Conservation (phyloP, 2,797 vertebrate species). For the Amblyraja radiata region DNA sequence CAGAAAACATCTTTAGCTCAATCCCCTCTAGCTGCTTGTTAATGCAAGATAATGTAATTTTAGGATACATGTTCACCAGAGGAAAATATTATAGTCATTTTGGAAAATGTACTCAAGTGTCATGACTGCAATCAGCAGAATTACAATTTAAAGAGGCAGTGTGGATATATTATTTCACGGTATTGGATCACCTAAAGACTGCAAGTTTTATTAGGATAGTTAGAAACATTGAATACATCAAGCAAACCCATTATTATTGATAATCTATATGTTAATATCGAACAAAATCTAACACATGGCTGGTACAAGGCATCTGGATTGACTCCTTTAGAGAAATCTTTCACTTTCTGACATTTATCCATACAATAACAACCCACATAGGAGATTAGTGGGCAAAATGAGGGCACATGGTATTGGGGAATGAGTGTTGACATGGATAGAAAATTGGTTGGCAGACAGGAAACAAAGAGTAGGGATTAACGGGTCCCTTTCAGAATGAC, state of each 20-base stretch:
- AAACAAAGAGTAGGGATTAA: too few species aligned
- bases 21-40: neutral
- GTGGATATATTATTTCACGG: neutral
- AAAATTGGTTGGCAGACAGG: too few species aligned
- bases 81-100: conserved; percentile 10
- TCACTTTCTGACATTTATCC: conserved; percentile 4
- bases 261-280: neutral
- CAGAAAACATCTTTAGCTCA: neutral
- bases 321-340: neutral
- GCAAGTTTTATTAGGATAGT: neutral
- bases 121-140: neutral
- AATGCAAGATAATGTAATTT: neutral
- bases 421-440: too few species aligned
- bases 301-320: neutral
- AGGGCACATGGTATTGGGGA: too few species aligned
- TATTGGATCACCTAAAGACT: neutral
- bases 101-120: neutral
- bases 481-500: too few species aligned
- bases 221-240: neutral
- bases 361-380: too few species aligned
- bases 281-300: neutral
- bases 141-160: neutral
- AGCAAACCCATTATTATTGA: neutral
- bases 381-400: too few species aligned
- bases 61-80: conserved; percentile 25